Percentiles rank a stretch among this genome's conserved stretches.
Conservation (phyloP, 2,113 vertebrate genomes). For the Calypte anna region DNA sequence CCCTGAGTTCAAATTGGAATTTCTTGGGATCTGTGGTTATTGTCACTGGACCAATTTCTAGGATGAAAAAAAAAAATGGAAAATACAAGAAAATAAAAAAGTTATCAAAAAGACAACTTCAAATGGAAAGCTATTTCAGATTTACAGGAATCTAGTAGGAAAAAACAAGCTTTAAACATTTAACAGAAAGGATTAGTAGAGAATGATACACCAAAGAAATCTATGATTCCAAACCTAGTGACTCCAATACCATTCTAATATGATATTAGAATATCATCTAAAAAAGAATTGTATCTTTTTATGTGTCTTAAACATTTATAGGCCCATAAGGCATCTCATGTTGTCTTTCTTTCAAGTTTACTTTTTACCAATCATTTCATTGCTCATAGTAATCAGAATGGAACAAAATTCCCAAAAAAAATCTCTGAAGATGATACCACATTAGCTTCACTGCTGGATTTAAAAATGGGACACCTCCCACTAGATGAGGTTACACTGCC, state of each 20-base stretch:
- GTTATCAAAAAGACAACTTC: neutral
- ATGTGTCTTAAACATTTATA: neutral
- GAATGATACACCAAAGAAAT: neutral
- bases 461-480: neutral
- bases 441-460: neutral
- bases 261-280: too few species aligned
- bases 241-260: neutral
- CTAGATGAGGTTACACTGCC: too few species aligned
- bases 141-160: neutral
- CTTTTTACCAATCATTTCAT: neutral
- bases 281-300: neutral
- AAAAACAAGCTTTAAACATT: neutral
- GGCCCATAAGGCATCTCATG: neutral
- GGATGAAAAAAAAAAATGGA: neutral
- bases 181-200: neutral
- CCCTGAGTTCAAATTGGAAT: slow-evolving; percentile 96
- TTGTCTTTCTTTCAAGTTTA: neutral
- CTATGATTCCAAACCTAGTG: neutral
- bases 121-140: neutral
- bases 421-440: neutral
- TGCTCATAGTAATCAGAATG: neutral
- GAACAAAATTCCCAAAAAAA: neutral
- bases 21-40: slow-evolving; percentile 98
- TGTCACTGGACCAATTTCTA: slow-evolving; percentile 98
- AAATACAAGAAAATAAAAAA: neutral